Base-by-base conservation (phyloP, 2,888 invertebrate genomes). In the Heliconius sara region DNA sequence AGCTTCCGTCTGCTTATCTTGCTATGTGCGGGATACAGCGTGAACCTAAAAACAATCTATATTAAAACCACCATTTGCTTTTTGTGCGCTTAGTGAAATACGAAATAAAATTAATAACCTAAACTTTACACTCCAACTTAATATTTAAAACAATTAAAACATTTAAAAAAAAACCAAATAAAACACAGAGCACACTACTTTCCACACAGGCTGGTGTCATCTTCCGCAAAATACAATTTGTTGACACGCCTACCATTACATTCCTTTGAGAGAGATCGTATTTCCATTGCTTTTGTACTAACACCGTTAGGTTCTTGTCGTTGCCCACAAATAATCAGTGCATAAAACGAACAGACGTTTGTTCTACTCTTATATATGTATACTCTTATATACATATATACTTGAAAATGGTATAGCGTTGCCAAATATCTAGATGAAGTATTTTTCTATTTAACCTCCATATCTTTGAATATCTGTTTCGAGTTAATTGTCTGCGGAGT, bases 291-390 rank as follows among this genome's bases (percentile, higher is more conserved):
- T 80, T 82, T 91, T 91, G 91, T 92, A 89, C 89, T 86, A 77
- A 82, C 88, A 88, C 90, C 87, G 91, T 90, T 92, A 90, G 87
- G 87, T 86, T 86, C 88, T 86, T 84, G 82, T 86, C 85, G 86
- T 85, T 85, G 84, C 83, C 83, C 84, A 87, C 81, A 78, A 79
- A 86, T 89, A 92, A 92, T 91, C 92, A 91, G 91, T 87, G 91
- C 92, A 89, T 88, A 92, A 91, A 91, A 89, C 87, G 88, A 90
- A 90, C 90, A 91, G 90, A 89, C 90, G 83, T 84, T 84, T 88
- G 83, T 85, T 84, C 76, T 83, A 84, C 83, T 82, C 83, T 82
- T 84, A 7, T 84, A 85, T 84, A 83, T 43, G 13, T 52, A 52
- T 52, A 47, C 13, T 12, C n/a, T n/a, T 39, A 12, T 43, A 43